Evolutionary conservation across 1,140 invertebrate species (phyloP).

Genomic region (Cataglyphis hispanica): DNA sequence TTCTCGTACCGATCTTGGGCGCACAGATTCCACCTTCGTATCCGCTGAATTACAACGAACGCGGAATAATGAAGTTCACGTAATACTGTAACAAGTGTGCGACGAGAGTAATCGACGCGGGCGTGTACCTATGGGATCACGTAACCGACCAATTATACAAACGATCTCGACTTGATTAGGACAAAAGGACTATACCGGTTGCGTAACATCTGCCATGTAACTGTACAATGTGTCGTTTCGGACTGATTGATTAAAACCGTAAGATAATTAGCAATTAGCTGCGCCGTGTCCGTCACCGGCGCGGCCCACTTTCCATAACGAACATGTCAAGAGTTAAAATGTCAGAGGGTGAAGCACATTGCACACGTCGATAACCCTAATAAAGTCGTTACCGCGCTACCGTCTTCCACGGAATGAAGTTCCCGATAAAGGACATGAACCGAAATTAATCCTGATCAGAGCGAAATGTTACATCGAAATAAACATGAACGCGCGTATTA

Average conservation of each 20-base stretch:
- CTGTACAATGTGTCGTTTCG: slow-evolving; percentile 20
- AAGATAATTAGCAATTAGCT: slow-evolving; percentile 73
- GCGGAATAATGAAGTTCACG: slow-evolving; percentile 49
- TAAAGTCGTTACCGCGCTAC: slow-evolving; percentile 74
- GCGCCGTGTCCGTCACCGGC: slow-evolving; percentile 1
- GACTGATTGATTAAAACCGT: slow-evolving; percentile 71
- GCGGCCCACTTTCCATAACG: slow-evolving; percentile 54
- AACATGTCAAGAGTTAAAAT: slow-evolving; percentile 72
- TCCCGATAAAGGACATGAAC: slow-evolving; percentile 23
- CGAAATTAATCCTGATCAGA: background rate
- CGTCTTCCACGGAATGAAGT: slow-evolving; percentile 25
- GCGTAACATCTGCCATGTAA: slow-evolving; percentile 6
- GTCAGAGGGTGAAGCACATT: slow-evolving; percentile 75
- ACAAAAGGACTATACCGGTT: background rate
- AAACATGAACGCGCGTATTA: background rate
- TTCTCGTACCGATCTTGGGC: background rate
- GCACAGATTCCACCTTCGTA: slow-evolving; percentile 27
- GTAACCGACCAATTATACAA: slow-evolving; percentile 47
- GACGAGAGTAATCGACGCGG: background rate
- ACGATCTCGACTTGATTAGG: slow-evolving; percentile 40
- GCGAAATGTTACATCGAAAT: background rate
- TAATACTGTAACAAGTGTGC: slow-evolving; percentile 35
- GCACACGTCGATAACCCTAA: slow-evolving; percentile 69
- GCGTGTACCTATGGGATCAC: slow-evolving; percentile 24
- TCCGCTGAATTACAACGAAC: slow-evolving; percentile 33